phyloP scores from a whole-genome alignment of 1,140 invertebrate genomes.

The Pseudomyrmex flavicornis region DNA sequence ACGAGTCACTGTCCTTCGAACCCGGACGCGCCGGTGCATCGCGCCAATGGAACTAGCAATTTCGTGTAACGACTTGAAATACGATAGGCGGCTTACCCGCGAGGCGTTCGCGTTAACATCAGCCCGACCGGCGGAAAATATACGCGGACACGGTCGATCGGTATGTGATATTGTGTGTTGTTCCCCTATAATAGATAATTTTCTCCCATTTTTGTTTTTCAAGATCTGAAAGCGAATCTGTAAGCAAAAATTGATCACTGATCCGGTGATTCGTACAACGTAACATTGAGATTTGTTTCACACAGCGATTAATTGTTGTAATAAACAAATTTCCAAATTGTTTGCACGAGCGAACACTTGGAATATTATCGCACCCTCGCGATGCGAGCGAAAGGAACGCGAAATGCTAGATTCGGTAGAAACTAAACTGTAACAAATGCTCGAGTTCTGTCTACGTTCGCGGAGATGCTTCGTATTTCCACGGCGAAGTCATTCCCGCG shows the following conservation, averaged over 20 bases:
- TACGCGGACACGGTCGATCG: constrained; percentile 2
- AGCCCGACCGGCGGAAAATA: background rate
- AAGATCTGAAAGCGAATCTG: no score
- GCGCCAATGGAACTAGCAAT: constrained; percentile 50
- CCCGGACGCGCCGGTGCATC: constrained; percentile 32
- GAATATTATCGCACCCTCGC: background rate
- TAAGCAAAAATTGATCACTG: background rate
- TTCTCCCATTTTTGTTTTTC: background rate
- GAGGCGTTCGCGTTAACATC: constrained; percentile 12
- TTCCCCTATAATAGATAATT: background rate
- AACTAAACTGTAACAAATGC: constrained; percentile 43
- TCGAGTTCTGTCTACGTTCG: constrained; percentile 16
- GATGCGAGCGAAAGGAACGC: background rate
- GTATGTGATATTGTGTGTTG: constrained; percentile 1
- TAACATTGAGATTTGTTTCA: background rate
- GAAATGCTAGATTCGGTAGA: constrained; percentile 1
- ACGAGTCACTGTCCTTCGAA: constrained; percentile 43
- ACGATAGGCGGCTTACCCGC: constrained; percentile 27
- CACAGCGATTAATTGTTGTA: background rate
- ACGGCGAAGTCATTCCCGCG: constrained; percentile 36
- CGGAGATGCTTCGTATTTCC: constrained; percentile 36
- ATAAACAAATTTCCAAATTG: background rate
- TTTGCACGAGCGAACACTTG: background rate
- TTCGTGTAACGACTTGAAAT: constrained; percentile 39
- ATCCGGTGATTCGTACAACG: background rate